Percentiles rank a stretch among this genome's conserved stretches.
Evolutionary conservation across 2,888 invertebrate species (phyloP).

Genomic region (Leistus spinibarbis): DNA sequence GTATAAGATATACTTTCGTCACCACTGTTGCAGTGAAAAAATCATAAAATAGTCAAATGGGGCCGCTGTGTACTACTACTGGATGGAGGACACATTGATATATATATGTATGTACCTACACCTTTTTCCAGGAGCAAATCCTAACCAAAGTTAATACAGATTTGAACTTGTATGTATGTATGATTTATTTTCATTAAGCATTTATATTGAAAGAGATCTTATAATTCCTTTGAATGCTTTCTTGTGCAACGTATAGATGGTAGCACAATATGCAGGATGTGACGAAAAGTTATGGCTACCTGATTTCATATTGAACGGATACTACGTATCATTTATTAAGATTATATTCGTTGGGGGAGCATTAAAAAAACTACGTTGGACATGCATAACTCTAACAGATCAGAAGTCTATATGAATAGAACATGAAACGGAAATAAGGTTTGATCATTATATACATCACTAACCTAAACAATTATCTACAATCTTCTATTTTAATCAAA

Average conservation of each 20-base stretch:
- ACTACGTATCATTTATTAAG: conserved; percentile 46
- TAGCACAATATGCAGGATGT: conserved; percentile 27
- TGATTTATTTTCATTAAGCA: background rate
- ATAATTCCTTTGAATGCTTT: background rate
- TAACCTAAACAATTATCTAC: too few species aligned
- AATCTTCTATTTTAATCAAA: too few species aligned
- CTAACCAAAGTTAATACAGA: background rate
- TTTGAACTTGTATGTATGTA: too few species aligned
- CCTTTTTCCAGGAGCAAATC: too few species aligned
- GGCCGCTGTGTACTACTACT: too few species aligned
- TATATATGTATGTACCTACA: too few species aligned
- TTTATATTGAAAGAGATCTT: background rate
- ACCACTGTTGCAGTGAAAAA: background rate
- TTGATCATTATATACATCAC: too few species aligned
- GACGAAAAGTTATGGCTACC: conserved; percentile 38
- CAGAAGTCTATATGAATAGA: background rate
- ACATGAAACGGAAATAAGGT: background rate
- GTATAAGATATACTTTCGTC: background rate
- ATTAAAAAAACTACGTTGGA: too few species aligned
- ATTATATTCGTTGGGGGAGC: conserved; percentile 42
- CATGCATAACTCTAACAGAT: background rate
- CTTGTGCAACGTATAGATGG: background rate
- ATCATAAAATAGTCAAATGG: background rate
- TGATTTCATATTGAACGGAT: conserved; percentile 36
- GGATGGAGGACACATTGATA: too few species aligned